Base-by-base conservation (phyloP, 2,888 invertebrate species). In the Dione vanillae region DNA sequence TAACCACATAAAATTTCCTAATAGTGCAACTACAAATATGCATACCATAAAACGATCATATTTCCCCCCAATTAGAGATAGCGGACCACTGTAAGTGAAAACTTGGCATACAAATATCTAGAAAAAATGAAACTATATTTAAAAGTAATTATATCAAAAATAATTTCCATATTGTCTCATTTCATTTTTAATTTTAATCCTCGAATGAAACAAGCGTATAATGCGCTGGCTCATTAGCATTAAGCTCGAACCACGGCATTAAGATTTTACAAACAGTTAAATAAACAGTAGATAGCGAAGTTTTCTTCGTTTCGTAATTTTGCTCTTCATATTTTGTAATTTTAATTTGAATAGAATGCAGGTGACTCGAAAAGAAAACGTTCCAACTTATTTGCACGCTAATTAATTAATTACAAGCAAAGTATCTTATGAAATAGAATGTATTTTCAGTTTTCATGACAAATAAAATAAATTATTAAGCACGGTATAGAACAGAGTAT, bases 161-260 rank as follows among this genome's bases (percentile, higher is more conserved):
- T 27, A 7, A 19, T 49, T 49, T 16, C 37, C 49, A 49, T 68
- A 61, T 52, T 41, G 61, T 68, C 61, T 61, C 14, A 52, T 69
- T 64, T 47, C 45, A 20, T 51, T 65, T 52, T 52, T 56, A 69
- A 62, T 64, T 56, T 69, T 56, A 45, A 40, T 52, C 27, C 52
- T 40, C 9, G 47, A 66, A 66, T 52, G 62, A 69, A 56, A 61
- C 54, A 54, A 69, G 40, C 45, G 64, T 65, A 51, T 72, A 72
- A 72, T 70, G 72, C 67, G 67, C 59, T 51, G 51, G 56, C 69
- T 72, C 69, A 67, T 72, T 71, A 67, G 67, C 71, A 71, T 67
- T 67, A 70, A 70, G 70, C 45, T 59, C 41, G 61, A 45, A 70
- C 66, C 40, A 52, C 41, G 27, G 64, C 47, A 64, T 71, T 64